Evolutionary conservation across 2,888 invertebrate genomes (phyloP).

Genomic region (Trissoscelio sp.): DNA sequence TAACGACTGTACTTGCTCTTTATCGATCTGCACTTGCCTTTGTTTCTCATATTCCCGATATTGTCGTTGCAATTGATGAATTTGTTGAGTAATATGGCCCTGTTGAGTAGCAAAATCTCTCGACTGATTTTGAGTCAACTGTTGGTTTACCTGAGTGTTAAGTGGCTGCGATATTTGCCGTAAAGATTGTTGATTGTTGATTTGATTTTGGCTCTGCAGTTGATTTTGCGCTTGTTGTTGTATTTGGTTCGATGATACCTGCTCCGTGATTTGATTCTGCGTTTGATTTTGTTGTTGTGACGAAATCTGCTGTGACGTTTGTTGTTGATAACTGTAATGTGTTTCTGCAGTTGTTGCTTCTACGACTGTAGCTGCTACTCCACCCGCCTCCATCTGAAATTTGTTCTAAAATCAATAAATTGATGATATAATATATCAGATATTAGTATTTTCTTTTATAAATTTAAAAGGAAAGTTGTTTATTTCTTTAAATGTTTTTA

Average conservation of each 20-base stretch:
- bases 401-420: slow-evolving; percentile 28
- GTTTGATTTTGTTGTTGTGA: slow-evolving; percentile 79
- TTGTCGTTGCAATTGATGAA: slow-evolving; percentile 74
- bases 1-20: slow-evolving; percentile 76
- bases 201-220: slow-evolving; percentile 80
- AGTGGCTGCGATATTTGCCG: slow-evolving; percentile 75
- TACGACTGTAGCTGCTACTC: slow-evolving; percentile 81
- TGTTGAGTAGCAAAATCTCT: slow-evolving; percentile 72
- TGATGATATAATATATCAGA: too few species aligned
- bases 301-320: slow-evolving; percentile 79
- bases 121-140: slow-evolving; percentile 67
- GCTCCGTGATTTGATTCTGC: slow-evolving; percentile 77
- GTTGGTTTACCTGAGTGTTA: slow-evolving; percentile 71
- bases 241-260: slow-evolving; percentile 80
- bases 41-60: slow-evolving; percentile 77
- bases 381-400: slow-evolving; percentile 70
- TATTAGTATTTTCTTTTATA: too few species aligned
- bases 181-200: slow-evolving; percentile 75
- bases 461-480: too few species aligned
- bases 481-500: too few species aligned
- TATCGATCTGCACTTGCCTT: slow-evolving; percentile 79
- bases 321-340: slow-evolving; percentile 82
- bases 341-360: slow-evolving; percentile 82
- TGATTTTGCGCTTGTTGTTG: slow-evolving; percentile 79
- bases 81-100: slow-evolving; percentile 79